Base-by-base conservation (phyloP, 2,888 invertebrate species). In the Pyrrhia umbra region DNA sequence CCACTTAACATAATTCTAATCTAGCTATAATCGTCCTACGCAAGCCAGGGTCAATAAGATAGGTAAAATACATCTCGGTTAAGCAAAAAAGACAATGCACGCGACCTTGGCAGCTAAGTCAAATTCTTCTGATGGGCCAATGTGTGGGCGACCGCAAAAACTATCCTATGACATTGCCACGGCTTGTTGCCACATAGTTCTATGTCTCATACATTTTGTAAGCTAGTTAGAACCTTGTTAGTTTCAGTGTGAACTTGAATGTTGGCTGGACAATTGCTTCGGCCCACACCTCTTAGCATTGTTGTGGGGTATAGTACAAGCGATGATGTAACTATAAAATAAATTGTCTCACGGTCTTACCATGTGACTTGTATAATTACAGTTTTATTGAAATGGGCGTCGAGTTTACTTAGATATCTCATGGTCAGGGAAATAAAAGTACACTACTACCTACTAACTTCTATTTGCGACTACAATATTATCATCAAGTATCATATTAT, bases 71-170 rank as follows among this genome's bases (percentile, higher is more conserved):
- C 76, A 84, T 82, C 77, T 79, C 69, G 81, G 81, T 75, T 73
- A 74, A 82, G 74, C 82, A 89, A 92, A 93, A 92, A 93, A 92
- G 87, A 93, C 92, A 92, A 93, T 94, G 90, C 92, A 92, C 73
- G 76, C 61, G 88, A 93, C 94, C 94, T 94, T 94, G 93, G 84
- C 71, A 82, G 87, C 90, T 90, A 93, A 94, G 93, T 93, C 93
- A 90, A 94, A 94, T 94, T 93, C 93, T 94, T 94, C 88, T 85
- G 90, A 92, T 91, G 90, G 87, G 74, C 89, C 79, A 81, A 85
- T 78, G 90, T 85, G 94, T 94, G 92, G 94, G 94, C 90, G 92
- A 89, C 82, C 86, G 91, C 93, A 94, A 95, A 95, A 94, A 95
- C 94, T 95, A 90, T 94, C 92, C 92, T 93, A 91, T 93, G 92